A percentile compares a stretch with the other conserved stretches of the same genome.
Conservation (phyloP, 2,888 invertebrate genomes). For the Callimorpha dominula region DNA sequence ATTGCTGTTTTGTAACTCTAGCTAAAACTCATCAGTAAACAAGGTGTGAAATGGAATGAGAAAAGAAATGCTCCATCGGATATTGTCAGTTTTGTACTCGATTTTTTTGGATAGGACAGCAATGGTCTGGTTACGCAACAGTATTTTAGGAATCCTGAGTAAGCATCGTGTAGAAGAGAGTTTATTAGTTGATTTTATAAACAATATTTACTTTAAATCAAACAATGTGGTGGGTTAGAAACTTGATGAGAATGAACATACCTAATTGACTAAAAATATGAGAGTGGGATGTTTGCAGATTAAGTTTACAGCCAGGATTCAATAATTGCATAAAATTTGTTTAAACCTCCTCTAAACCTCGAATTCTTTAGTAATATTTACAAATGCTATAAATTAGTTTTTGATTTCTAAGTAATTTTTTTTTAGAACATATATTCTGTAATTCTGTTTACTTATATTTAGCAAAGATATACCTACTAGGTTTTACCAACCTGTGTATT, state of each 20-base stretch:
- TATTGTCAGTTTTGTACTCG: conserved; percentile 38
- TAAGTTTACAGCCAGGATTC: background rate
- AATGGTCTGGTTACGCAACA: conserved; percentile 40
- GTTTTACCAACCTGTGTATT: too few relatives aligned
- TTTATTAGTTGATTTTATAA: conserved; percentile 27
- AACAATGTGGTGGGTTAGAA: conserved; percentile 36
- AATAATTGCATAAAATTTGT: background rate
- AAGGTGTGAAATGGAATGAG: conserved; percentile 25
- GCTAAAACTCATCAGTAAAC: conserved; percentile 1
- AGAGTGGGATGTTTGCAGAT: background rate
- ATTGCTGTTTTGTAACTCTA: conserved; percentile 32
- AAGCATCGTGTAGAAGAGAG: conserved; percentile 46
- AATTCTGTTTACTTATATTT: too few relatives aligned
- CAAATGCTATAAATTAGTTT: too few relatives aligned
- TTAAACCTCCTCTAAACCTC: too few relatives aligned
- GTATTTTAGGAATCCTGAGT: conserved; percentile 50
- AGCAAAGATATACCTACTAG: too few relatives aligned
- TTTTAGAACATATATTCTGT: too few relatives aligned
- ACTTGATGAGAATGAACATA: background rate
- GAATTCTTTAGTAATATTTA: too few relatives aligned
- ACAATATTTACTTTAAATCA: conserved; percentile 45
- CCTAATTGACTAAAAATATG: background rate
- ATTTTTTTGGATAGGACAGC: conserved; percentile 40
- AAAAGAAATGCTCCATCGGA: conserved; percentile 18
- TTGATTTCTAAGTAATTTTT: too few relatives aligned